Conservation (phyloP, 2,888 invertebrate genomes). For the Dasypogon diadema region DNA sequence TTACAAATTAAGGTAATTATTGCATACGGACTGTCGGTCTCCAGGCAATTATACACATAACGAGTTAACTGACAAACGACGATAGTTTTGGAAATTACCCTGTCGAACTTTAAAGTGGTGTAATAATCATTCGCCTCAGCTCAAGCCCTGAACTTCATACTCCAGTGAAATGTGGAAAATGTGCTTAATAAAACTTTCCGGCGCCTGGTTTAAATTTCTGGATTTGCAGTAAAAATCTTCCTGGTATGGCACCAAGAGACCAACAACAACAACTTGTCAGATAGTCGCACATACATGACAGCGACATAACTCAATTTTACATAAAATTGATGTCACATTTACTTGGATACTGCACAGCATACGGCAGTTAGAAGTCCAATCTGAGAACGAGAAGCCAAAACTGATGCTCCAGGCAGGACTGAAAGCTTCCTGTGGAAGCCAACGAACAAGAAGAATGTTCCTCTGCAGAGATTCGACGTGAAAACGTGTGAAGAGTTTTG, state of each 20-base stretch:
- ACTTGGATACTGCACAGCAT: constrained; percentile 37
- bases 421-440: not conserved
- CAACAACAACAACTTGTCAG: constrained; percentile 43
- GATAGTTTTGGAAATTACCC: not conserved
- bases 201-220: constrained; percentile 38
- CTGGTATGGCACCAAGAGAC: not conserved
- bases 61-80: not conserved
- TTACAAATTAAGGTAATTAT: not conserved
- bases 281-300: constrained; percentile 40
- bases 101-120: constrained; percentile 28
- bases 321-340: constrained; percentile 49
- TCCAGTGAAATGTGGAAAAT: not conserved
- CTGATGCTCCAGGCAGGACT: constrained; percentile 26
- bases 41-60: not conserved
- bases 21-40: not conserved
- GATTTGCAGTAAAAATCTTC: constrained; percentile 44
- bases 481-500: constrained; percentile 35
- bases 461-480: constrained; percentile 5
- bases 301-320: constrained; percentile 50
- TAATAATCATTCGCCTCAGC: constrained; percentile 29
- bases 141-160: not conserved
- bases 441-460: constrained; percentile 11
- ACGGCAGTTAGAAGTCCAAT: not conserved
- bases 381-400: constrained; percentile 9
- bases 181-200: constrained; percentile 48